Percentiles rank a stretch among this genome's conserved stretches.
phyloP scores from a whole-genome alignment of 2,888 invertebrate genomes.

The Meteorus colon region DNA sequence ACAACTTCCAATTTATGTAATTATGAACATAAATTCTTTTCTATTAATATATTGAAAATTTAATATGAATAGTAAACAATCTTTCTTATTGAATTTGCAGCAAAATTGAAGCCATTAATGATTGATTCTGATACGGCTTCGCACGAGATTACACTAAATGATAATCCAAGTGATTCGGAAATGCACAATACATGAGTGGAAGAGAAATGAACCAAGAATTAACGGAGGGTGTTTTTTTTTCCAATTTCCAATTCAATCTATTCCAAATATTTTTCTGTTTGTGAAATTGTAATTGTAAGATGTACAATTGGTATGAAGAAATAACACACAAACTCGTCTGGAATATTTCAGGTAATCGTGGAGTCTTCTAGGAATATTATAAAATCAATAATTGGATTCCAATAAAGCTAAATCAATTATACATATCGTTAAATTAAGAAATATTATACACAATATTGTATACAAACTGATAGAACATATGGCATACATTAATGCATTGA shows the following conservation, averaged over 20 bases:
- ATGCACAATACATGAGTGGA: constrained; percentile 40
- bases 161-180: constrained; percentile 49
- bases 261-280: neutral
- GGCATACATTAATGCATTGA: neutral
- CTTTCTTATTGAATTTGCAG: constrained; percentile 39
- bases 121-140: constrained; percentile 47
- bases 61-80: neutral
- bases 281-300: neutral
- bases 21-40: constrained; percentile 41
- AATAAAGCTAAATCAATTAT: constrained; percentile 35
- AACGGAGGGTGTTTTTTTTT: neutral
- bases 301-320: neutral
- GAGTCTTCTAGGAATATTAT: constrained; percentile 6
- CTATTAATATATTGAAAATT: neutral
- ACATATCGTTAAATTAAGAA: constrained; percentile 46
- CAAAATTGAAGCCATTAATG: constrained; percentile 49
- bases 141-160: constrained; percentile 37
- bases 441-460: neutral
- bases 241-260: constrained; percentile 1
- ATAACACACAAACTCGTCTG: neutral
- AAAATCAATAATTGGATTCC: neutral
- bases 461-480: neutral
- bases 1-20: constrained; percentile 52
- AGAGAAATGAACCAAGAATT: neutral
- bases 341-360: constrained; percentile 3